Evolutionary conservation across 2,113 vertebrate species (phyloP), one percentile per base, ranked within the genome.

Genomic region (Ictidomys tridecemlineatus): DNA sequence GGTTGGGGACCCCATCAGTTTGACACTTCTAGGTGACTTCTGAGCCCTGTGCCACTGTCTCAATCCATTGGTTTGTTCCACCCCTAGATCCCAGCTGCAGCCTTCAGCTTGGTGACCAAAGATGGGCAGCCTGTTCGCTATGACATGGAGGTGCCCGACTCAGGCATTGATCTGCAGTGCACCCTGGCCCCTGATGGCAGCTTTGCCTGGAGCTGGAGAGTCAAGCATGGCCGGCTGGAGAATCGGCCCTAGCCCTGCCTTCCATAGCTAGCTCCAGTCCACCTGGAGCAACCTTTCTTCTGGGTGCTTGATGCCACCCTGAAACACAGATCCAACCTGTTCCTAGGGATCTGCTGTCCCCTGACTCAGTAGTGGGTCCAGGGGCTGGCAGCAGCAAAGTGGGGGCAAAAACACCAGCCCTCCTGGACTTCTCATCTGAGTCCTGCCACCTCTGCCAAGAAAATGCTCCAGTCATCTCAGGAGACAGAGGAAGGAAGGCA

Each of bases 71-170:
- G 13, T 82, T 80, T 95, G 58, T 39, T 95, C 86, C 51, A 14
- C 53, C 93, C 87, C 1, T 98, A 99, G 99, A 99, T 99, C 95
- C 99, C 99, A 0, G 99, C 99, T 85, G 97, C 98, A 12, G 99
- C 99, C 22, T 99, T 99, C 98, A 99, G 99, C 56, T 98, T 99
- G 98, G 99, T 99, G 91, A 99, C 98, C 1, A 99, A 99, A 89
- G 99, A 99, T 1, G 99, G 99, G 37, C 98, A 98, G 73, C 98
- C 99, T 0, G 98, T 99, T 11, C 93, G 93, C 97, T 99, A 99
- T 0, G 99, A 99, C 91, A 99, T 99, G 98, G 99, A 99, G 96
- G 99, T 99, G 51, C 99, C 99, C 0, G 99, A 99, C 93, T 99
- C 99, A 0, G 99, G 99, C 7, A 99, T 99, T 0, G 98, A 99